Evolutionary conservation across 1,140 invertebrate genomes (phyloP), one percentile per base, ranked within the genome.

Genomic region (Steinernema khuongi): DNA sequence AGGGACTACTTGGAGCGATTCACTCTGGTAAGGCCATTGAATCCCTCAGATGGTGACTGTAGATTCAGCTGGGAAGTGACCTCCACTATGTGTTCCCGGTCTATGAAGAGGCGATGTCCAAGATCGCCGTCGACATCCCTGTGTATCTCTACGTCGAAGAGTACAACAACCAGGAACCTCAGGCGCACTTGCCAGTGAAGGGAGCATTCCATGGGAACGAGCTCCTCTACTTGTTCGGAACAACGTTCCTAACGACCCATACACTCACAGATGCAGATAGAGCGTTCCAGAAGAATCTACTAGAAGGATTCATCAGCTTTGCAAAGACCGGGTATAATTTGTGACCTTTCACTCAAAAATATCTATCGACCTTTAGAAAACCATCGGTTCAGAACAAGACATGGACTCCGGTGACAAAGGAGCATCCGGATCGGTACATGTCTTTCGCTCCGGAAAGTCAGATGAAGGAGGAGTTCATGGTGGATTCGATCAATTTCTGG

Each of bases 271-370:
- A 60, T 4, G 22, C 14, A 2, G 50, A 60, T 22, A 7, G 50
- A 7, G 22, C 11, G 50, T 60, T 60, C 26, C 11, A 60, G 50
- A 60, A 60, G 19, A 60, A 60, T 22, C 7, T 60, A 7, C 50
- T 60, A 4, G 50, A 60, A 14, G 50, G 50, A 60, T 60, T 60
- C 26, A 22, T 60, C 19, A 60, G 50, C 22, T 60, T 60, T 60
- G 50, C 50, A 4, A 60, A 60, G 19, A 60, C 50, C 26, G 50
- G 50, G 50, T 60, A 60, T 60, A 60, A 60, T 22, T n/a, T 22
- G 4, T 14, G 4, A 60, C 2, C 7, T n/a, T 60, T 26, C 11
- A 60, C 26, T 60, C 50, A n/a, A n/a, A 14, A 60, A 60, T 60
- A 7, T n/a, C 36, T n/a, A 41, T 41, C n/a, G n/a, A n/a, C n/a